Percentiles rank a stretch among this genome's conserved stretches.
Conservation (phyloP, 2,888 invertebrate genomes). For the Frankliniella fusca region DNA sequence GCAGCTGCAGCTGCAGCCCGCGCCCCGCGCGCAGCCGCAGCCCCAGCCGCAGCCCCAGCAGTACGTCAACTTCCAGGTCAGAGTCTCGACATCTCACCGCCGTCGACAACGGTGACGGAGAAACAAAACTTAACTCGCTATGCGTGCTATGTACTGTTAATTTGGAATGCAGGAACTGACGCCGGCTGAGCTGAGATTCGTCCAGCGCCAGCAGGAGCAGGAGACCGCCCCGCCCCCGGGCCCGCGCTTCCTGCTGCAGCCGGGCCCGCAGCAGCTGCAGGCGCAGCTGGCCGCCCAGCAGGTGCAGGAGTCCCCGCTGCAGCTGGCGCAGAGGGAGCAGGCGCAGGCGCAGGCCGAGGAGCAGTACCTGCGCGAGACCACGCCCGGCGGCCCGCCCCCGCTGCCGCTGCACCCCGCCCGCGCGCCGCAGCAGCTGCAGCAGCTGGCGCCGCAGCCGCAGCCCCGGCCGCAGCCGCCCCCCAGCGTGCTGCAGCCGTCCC, state of each 20-base stretch:
- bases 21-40: neutral
- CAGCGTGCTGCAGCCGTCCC: neutral
- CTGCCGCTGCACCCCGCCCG: neutral
- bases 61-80: neutral
- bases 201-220: conserved; percentile 7
- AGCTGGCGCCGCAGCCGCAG: neutral
- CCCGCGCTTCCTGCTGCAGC: conserved; percentile 4
- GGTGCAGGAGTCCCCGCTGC: neutral
- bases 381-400: conserved; percentile 5
- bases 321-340: neutral
- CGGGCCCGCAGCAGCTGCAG: conserved; percentile 1
- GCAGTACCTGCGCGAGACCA: conserved; percentile 21
- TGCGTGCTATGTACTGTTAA: neutral
- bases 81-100: neutral
- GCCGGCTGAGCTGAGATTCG: neutral
- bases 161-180: neutral
- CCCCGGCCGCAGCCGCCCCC: neutral
- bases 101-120: no score
- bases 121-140: no score
- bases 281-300: neutral
- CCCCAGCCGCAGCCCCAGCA: neutral
- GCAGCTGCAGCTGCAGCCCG: neutral
- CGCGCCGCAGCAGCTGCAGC: neutral
- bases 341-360: neutral
- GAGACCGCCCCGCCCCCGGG: neutral